A percentile compares a stretch with the other conserved stretches of the same genome.
phyloP scores from a whole-genome alignment of 1,140 invertebrate genomes.

The Bombyx mandarina region DNA sequence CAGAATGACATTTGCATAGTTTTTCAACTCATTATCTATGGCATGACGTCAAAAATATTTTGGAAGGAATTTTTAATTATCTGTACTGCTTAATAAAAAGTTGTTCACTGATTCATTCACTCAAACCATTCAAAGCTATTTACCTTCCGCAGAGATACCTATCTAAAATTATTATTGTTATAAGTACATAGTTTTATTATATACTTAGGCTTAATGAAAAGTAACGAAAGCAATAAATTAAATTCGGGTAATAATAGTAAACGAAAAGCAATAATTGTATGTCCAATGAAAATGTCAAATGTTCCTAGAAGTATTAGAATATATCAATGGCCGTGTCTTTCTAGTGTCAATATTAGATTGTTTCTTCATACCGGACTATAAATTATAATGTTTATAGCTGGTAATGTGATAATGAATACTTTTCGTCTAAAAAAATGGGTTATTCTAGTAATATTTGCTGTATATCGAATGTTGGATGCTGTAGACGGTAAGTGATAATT shows the following conservation, averaged over 20 bases:
- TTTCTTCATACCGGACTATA: slow-evolving; percentile 36
- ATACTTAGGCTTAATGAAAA: slow-evolving; percentile 3
- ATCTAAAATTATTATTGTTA: neutral
- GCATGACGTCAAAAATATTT: too few species aligned
- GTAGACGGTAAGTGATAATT: slow-evolving; percentile 36
- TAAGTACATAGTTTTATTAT: slow-evolving; percentile 1
- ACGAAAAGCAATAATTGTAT: neutral
- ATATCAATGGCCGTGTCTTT: slow-evolving; percentile 45
- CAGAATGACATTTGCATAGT: too few species aligned
- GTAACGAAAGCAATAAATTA: neutral
- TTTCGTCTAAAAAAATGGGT: slow-evolving; percentile 40
- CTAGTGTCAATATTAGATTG: slow-evolving; percentile 48
- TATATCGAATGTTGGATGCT: slow-evolving; percentile 28
- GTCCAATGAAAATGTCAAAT: slow-evolving; percentile 35
- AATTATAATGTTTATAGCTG: slow-evolving; percentile 41
- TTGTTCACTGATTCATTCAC: slow-evolving; percentile 2
- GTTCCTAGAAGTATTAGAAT: slow-evolving; percentile 23
- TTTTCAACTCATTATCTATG: too few species aligned
- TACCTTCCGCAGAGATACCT: neutral
- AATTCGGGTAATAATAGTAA: slow-evolving; percentile 7
- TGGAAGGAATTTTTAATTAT: too few species aligned
- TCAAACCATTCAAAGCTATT: slow-evolving; percentile 10
- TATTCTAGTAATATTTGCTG: slow-evolving; percentile 32
- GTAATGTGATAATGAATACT: slow-evolving; percentile 47
- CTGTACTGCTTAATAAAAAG: neutral